Percentiles rank a stretch among this genome's conserved stretches.
Evolutionary conservation across 2,888 invertebrate genomes (phyloP).

Genomic region (Agonopterix alstromeriana): DNA sequence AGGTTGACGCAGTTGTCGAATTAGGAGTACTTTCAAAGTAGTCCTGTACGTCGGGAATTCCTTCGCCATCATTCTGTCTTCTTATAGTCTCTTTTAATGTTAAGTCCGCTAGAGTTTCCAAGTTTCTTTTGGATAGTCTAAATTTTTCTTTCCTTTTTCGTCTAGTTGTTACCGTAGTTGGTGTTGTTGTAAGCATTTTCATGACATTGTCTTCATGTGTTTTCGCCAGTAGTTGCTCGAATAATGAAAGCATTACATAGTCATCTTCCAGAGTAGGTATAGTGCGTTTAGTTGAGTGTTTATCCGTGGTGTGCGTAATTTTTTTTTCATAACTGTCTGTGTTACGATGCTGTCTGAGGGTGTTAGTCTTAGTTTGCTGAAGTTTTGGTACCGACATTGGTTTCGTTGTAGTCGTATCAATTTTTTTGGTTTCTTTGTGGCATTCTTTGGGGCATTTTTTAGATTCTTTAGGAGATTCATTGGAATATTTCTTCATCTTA

Average conservation of each 20-base stretch:
- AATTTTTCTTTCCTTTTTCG: constrained; percentile 4
- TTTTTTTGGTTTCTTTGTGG: not conserved
- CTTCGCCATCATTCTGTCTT: constrained; percentile 20
- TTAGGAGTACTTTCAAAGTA: not conserved
- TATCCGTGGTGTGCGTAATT: not conserved
- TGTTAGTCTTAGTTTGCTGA: too few relatives aligned
- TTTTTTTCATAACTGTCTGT: not conserved
- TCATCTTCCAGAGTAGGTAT: constrained; percentile 27
- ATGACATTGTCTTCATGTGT: constrained; percentile 32
- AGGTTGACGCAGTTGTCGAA: not conserved
- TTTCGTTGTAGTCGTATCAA: not conserved
- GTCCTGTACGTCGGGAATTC: constrained; percentile 17
- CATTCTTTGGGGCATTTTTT: not conserved
- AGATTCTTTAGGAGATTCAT: not conserved
- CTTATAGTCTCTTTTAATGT: constrained; percentile 18
- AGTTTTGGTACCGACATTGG: not conserved
- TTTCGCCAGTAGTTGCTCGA: constrained; percentile 40
- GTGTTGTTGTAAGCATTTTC: constrained; percentile 26
- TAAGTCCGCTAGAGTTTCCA: constrained; percentile 21
- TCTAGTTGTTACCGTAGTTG: constrained; percentile 9
- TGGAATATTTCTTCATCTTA: not conserved
- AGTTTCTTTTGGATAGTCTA: constrained; percentile 22
- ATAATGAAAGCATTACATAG: constrained; percentile 34
- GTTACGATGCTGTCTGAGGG: too few relatives aligned
- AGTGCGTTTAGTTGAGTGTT: constrained; percentile 1